Conservation (phyloP, 2,888 invertebrate genomes). For the Osedax fenrisi region DNA sequence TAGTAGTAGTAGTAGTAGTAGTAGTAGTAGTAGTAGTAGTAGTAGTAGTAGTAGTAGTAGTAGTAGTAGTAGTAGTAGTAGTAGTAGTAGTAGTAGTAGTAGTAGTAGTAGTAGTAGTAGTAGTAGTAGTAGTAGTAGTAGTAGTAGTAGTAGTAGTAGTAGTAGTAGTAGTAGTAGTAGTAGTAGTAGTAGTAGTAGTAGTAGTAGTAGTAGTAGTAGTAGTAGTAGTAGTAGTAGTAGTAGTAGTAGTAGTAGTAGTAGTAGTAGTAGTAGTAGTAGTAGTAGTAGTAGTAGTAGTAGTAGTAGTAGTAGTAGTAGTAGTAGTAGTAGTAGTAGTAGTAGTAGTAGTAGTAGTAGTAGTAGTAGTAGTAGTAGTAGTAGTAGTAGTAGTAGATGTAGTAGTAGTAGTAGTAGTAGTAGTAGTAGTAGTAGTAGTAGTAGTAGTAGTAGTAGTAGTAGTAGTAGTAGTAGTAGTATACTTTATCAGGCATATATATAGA, state of each 20-base stretch:
- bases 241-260: background rate
- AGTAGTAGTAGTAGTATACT: background rate
- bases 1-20: background rate
- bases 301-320: background rate
- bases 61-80: background rate
- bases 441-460: background rate
- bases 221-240: background rate
- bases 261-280: background rate
- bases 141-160: background rate
- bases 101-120: background rate
- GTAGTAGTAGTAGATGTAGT: background rate
- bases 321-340: background rate
- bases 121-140: background rate
- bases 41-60: background rate
- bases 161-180: background rate
- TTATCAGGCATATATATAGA: no score
- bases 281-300: background rate
- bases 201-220: background rate
- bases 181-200: background rate
- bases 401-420: background rate
- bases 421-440: background rate
- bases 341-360: background rate
- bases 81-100: background rate
- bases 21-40: background rate
- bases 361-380: background rate